Conservation (phyloP, 2,888 invertebrate genomes). For the Pristionchus entomophagus region DNA sequence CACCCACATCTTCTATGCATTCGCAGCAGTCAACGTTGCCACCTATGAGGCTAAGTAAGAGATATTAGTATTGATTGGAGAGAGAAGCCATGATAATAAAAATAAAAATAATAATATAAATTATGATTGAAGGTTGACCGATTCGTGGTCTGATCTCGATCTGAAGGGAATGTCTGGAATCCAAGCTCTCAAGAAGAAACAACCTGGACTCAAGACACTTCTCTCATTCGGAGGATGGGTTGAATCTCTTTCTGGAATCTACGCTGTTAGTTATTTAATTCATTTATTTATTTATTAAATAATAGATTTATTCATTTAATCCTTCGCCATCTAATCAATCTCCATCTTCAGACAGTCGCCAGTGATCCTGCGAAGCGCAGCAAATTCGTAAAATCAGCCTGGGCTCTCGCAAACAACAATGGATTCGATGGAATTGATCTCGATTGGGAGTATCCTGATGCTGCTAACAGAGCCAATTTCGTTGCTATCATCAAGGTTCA, state of each 20-base stretch:
- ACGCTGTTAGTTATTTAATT: constrained; percentile 15
- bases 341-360: not conserved
- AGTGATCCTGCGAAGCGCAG: constrained; percentile 27
- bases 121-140: not conserved
- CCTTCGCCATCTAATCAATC: too few relatives aligned
- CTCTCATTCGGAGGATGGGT: constrained; percentile 95
- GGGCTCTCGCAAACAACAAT: constrained; percentile 47
- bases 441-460: constrained; percentile 75
- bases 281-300: too few relatives aligned
- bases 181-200: constrained; percentile 87
- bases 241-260: constrained; percentile 44
- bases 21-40: constrained; percentile 33
- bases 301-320: too few relatives aligned
- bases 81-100: too few relatives aligned
- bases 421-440: constrained; percentile 72
- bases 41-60: constrained; percentile 42
- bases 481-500: constrained; percentile 45
- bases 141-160: not conserved
- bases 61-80: too few relatives aligned
- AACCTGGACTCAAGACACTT: constrained; percentile 90
- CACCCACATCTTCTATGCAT: constrained; percentile 47
- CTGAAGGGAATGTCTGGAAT: constrained; percentile 82
- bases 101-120: not conserved
- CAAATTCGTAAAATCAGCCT: constrained; percentile 40
- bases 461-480: constrained; percentile 70